Base-by-base conservation (phyloP, 2,113 vertebrate genomes). In the Cavia porcellus region DNA sequence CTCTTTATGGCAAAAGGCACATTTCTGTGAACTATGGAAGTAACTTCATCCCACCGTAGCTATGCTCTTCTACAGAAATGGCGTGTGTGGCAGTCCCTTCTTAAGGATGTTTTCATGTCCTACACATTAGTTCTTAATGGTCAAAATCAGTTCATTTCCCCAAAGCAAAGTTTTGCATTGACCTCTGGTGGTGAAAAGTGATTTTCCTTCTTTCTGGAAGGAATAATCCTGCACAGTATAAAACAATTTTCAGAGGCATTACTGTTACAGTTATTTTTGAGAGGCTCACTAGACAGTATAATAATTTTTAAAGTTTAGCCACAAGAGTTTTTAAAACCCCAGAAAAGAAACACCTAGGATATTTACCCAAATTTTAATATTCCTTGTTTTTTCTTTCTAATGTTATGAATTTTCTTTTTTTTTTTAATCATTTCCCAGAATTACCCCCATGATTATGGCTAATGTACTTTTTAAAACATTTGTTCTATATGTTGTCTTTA, bases 271-370 rank as follows among this genome's bases (percentile, higher is more conserved):
- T 95, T 94, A 86, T 45, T 83, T 89, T 79, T 79, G 19, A 66
- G 28, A 94, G 81, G 30, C 20, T 50, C 42, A 45, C 75, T 59
- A 90, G 10, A 74, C 17, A 59, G 7, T 38, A n/a, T 61, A 77
- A 70, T 89, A 70, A 52, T 10, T 93, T 96, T 93, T 92, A 74
- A 52, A 55, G 52, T 55, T 90, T 62, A 96, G 61, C 9, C 6
- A 86, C 82, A 94, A 52, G 14, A 96, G 84, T 79, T 92, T 75
- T 28, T 42, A 95, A 95, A 89, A 52, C 5, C 50, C 50, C 77
- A 90, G 22, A 79, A 5, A 92, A 84, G 9, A 13, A 45, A 89
- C 68, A 45, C 72, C 20, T 92, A 1, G 52, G 20, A 12, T 61
- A 81, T 61, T 93, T 59, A 64, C 7, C 8, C 4, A 22, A 62